A percentile compares a stretch with the other conserved stretches of the same genome.
Conservation (phyloP, 1,140 invertebrate species). For the Drosophila miranda region DNA sequence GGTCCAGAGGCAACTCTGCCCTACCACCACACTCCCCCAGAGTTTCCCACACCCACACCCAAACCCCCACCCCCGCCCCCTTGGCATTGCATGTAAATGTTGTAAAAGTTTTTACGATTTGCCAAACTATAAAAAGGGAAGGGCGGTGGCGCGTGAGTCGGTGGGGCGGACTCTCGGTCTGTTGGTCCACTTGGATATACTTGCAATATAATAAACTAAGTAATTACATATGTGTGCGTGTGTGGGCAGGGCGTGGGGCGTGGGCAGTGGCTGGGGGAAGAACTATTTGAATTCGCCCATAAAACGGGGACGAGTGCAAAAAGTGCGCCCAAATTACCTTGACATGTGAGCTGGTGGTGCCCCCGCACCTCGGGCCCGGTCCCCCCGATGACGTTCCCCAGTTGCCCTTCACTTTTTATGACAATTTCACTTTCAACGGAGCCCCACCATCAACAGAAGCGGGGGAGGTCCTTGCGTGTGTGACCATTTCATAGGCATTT, state of each 20-base stretch:
- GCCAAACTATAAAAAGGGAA: constrained; percentile 75
- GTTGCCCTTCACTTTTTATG: constrained; percentile 78
- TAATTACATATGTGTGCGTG: constrained; percentile 64
- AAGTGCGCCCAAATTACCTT: constrained; percentile 77
- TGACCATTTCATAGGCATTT: constrained; percentile 71
- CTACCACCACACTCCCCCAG: not conserved
- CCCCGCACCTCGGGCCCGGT: no score
- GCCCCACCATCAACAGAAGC: not conserved
- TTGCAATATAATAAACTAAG: constrained; percentile 80
- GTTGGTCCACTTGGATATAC: constrained; percentile 39
- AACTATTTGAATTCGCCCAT: constrained; percentile 76
- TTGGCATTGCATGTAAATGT: constrained; percentile 68
- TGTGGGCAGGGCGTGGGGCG: constrained; percentile 23
- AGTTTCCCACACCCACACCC: not conserved
- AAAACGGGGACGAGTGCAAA: constrained; percentile 67
- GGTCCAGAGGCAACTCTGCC: constrained; percentile 30
- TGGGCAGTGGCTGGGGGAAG: constrained; percentile 28
- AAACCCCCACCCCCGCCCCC: not conserved
- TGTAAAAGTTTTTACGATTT: constrained; percentile 80
- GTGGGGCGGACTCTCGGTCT: not conserved
- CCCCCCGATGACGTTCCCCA: constrained; percentile 33
- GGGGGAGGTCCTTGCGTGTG: constrained; percentile 52
- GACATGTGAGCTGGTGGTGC: constrained; percentile 54
- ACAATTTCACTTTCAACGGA: constrained; percentile 71
- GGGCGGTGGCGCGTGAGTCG: not conserved